These are phyloP conservation scores for Mactra quadrangularis DNA, from an alignment of 1,140 invertebrate species.

Conservation along the genomic window DNA sequence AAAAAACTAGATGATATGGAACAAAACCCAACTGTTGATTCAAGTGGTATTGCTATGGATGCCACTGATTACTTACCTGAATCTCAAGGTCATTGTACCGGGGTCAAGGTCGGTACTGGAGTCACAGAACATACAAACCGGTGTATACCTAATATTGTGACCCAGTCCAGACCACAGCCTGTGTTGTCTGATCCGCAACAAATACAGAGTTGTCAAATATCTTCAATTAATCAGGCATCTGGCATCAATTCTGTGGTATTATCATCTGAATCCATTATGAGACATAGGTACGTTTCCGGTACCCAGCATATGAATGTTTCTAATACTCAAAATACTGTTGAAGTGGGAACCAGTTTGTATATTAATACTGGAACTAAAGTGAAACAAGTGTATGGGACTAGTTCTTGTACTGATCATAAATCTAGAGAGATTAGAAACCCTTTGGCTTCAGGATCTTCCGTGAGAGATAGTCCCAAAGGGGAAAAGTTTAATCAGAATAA, in stretches of 20 bases:
- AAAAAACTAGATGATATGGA: constrained; percentile 10
- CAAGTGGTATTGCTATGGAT: constrained; percentile 18
- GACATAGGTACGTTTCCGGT: not conserved
- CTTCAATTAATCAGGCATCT: not conserved
- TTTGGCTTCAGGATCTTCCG: not conserved
- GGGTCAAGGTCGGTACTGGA: not conserved
- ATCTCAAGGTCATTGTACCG: not conserved
- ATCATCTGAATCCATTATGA: not conserved
- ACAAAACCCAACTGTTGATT: constrained; percentile 49
- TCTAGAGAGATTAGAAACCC: not conserved
- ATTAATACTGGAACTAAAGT: not conserved
- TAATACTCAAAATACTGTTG: not conserved
- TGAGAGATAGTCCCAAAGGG: not conserved
- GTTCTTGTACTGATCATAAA: not conserved
- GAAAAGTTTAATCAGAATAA: not conserved
- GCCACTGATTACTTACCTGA: not conserved
- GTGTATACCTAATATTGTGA: not conserved
- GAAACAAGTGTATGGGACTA: not conserved
- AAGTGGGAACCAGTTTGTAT: not conserved
- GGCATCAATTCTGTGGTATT: not conserved
- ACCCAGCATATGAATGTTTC: not conserved
- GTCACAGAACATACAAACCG: not conserved
- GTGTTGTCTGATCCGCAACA: not conserved
- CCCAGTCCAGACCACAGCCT: not conserved
- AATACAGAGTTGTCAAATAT: not conserved